Evolutionary conservation across 2,888 invertebrate genomes (phyloP), one percentile per base, ranked within the genome.

Genomic region (Leptinotarsa tumamoca): DNA sequence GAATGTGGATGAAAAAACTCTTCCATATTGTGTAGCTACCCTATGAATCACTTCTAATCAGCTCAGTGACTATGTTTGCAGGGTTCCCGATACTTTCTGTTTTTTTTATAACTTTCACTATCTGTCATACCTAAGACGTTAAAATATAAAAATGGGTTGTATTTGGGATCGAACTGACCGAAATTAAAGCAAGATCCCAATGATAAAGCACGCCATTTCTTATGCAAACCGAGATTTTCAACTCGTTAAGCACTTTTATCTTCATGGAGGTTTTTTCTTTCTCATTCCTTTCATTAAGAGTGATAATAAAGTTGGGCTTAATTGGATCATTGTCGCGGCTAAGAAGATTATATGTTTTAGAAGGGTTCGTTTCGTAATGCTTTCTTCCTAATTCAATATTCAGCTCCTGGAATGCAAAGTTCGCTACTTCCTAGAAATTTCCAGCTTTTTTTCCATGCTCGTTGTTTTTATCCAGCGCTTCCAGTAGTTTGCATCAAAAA

Each of bases 241-340:
- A 21, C 15, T 23, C 58, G 58, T 58, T 58, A 13, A 23, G 14
- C 15, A 27, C 23, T 58, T 58, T 58, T 23, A 58, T 58, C 13
- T 58, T 23, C 21, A 10, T 23, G 14, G 0, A 4, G 3, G 13
- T 23, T 23, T 58, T 58, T 58, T 58, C 14, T 58, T 4, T 58
- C 21, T 10, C 4, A 21, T 21, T 14, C 10, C 18, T 21, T 21
- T 23, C 23, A 23, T 58, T 15, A 3, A 15, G 14, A 21, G 58
- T 58, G 15, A 21, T 14, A 58, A 58, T 23, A 23, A 58, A 58
- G 58, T 58, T 58, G 14, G 58, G 58, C 58, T 58, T 58, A 58
- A 58, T 58, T 13, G 58, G 15, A 18, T 58, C 58, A 17, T 58
- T 58, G 58, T 23, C 23, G 58, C 58, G 58, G 58, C 23, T 14